Conservation (phyloP, 2,113 vertebrate species). For the Myrmecobius fasciatus region DNA sequence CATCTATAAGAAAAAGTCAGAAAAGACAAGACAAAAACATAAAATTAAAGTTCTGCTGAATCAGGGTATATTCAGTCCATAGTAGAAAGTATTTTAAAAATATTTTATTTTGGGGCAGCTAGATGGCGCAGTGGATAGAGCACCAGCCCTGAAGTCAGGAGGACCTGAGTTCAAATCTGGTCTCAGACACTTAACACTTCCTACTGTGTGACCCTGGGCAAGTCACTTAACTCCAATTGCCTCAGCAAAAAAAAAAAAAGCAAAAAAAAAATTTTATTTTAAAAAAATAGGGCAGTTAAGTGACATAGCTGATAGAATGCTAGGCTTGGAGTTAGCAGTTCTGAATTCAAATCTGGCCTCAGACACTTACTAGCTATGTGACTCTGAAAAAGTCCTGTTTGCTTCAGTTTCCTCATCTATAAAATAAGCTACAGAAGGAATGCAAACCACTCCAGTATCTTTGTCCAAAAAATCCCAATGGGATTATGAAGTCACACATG, state of each 20-base stretch:
- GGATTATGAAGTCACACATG: neutral
- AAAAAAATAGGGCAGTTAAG: slow-evolving; percentile 35
- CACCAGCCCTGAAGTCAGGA: neutral
- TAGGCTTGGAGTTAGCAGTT: neutral
- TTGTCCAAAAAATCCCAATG: neutral
- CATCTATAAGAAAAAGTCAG: slow-evolving; percentile 52
- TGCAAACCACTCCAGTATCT: neutral
- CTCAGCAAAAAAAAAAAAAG: too few relatives aligned
- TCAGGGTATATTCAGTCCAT: slow-evolving; percentile 44
- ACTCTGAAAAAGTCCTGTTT: neutral
- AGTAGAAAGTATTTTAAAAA: slow-evolving; percentile 33
- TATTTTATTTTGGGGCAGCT: slow-evolving; percentile 53
- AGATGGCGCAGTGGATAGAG: slow-evolving; percentile 38
- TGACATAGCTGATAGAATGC: slow-evolving; percentile 5
- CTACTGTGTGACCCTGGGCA: neutral
- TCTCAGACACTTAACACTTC: neutral
- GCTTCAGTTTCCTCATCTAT: neutral
- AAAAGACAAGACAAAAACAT: neutral
- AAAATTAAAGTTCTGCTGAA: slow-evolving; percentile 8
- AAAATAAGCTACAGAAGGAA: neutral
- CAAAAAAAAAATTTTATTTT: slow-evolving; percentile 56
- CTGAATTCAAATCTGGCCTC: neutral
- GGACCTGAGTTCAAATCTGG: neutral
- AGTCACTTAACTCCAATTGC: neutral
- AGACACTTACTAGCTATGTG: neutral